A percentile compares a stretch with the other conserved stretches of the same genome.
phyloP scores from a whole-genome alignment of 2,888 invertebrate genomes.

The Drosophila mimica region DNA sequence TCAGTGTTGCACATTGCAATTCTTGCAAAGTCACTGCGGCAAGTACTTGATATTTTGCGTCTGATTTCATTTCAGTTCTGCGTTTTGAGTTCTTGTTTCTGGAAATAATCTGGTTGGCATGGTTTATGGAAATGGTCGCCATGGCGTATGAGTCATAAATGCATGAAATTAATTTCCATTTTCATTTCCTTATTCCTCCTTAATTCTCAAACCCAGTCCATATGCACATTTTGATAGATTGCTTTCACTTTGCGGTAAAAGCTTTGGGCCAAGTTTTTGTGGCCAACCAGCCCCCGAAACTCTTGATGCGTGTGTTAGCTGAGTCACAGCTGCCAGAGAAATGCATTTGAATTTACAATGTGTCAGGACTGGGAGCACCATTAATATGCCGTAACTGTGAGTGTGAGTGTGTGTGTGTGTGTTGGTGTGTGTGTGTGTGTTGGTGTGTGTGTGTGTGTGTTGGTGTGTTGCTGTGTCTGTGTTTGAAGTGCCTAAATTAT shows the following conservation, averaged over 20 bases:
- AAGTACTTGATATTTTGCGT: slow-evolving; percentile 53
- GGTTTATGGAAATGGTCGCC: slow-evolving; percentile 70
- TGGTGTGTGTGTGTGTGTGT: slow-evolving; percentile 1
- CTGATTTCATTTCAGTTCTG: slow-evolving; percentile 23
- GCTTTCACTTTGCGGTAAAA: slow-evolving; percentile 76
- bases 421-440: slow-evolving; percentile 17
- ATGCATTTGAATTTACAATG: slow-evolving; percentile 81
- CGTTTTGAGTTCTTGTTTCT: slow-evolving; percentile 3
- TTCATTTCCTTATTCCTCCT: slow-evolving; percentile 20
- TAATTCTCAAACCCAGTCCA: slow-evolving; percentile 4
- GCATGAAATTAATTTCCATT: slow-evolving; percentile 75
- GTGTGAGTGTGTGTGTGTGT: slow-evolving; percentile 4
- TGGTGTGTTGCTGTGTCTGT: slow-evolving; percentile 7
- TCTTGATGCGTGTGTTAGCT: slow-evolving; percentile 9
- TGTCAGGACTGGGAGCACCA: slow-evolving; percentile 65
- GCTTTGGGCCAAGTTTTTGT: slow-evolving; percentile 51
- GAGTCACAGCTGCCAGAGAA: slow-evolving; percentile 67
- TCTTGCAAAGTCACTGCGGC: slow-evolving; percentile 43
- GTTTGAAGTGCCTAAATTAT: slow-evolving; percentile 55
- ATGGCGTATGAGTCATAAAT: slow-evolving; percentile 61
- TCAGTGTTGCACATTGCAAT: slow-evolving; percentile 48
- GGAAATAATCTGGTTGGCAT: slow-evolving; percentile 43
- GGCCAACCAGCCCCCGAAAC: not conserved
- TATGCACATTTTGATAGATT: slow-evolving; percentile 72
- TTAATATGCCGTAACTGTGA: slow-evolving; percentile 60